Base-by-base conservation (phyloP, 1,140 invertebrate genomes). In the Orussus abietinus region DNA sequence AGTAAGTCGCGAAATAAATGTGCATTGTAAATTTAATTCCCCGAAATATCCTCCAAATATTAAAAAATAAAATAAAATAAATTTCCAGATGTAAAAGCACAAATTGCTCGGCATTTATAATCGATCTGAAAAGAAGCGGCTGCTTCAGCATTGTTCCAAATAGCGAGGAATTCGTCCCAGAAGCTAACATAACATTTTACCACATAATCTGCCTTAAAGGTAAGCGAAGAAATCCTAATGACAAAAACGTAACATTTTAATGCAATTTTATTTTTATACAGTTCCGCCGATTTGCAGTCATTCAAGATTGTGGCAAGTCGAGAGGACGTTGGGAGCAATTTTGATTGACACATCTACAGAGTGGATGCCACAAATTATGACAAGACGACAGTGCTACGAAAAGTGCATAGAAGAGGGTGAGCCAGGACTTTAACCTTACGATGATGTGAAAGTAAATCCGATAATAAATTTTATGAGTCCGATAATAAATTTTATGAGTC, bases 51-150 rank as follows among this genome's bases (percentile, higher is more conserved):
- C 4, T 6, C 9, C 12, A 25, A 34, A 34, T 40, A 21, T 42
- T 13, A 39, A 42, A 38, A 17, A 3, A 26, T 25, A 11, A 38
- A 36, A 21, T 33, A 6, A 21, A 28, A 19, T 33, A 19, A 15
- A 11, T 3, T 53, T 57, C 5, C 38, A 68, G 65, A 11, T 69
- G 66, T 32, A 35, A 45, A 35, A 57, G 38, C 26, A 20, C 30
- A 10, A 68, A 61, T 46, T 72, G 66, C 44, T 64, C 49, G 11
- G 65, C 59, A 21, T 73, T 61, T 49, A 48, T 66, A 5, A 45
- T 64, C 35, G 69, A 69, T 41, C 58, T 62, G n/a, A 54, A 49
- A 10, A 55, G 41, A 20, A 66, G 53, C 37, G 45, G 55, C 13
- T 72, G 67, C 18, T 59, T 60, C 33, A 62, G 51, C 25, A 49